phyloP scores from a whole-genome alignment of 2,888 invertebrate species.

The Clivina fossor region DNA sequence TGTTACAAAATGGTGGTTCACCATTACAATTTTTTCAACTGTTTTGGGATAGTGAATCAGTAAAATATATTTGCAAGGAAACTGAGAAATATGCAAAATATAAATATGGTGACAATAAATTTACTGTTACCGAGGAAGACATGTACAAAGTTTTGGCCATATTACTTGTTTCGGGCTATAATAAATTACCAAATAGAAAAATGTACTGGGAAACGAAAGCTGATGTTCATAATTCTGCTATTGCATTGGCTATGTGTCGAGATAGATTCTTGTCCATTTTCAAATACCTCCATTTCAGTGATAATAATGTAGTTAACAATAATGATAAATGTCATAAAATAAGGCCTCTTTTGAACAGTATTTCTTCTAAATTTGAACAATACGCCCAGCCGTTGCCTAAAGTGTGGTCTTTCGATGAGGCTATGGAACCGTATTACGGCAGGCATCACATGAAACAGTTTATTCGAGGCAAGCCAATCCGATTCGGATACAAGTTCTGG shows the following conservation, averaged over 20 bases:
- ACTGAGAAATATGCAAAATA: constrained; percentile 10
- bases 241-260: background rate
- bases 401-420: background rate
- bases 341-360: constrained; percentile 8
- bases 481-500: no score
- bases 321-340: constrained; percentile 10
- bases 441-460: constrained; percentile 1
- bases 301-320: constrained; percentile 6
- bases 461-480: no score
- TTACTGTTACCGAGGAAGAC: constrained; percentile 8
- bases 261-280: constrained; percentile 12
- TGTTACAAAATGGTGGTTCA: constrained; percentile 4
- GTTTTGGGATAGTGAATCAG: constrained; percentile 5
- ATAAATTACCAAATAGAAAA: constrained; percentile 4
- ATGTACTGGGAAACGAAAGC: constrained; percentile 11
- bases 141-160: constrained; percentile 14
- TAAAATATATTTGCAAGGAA: constrained; percentile 10
- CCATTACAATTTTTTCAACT: constrained; percentile 2
- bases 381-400: constrained; percentile 7
- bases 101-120: constrained; percentile 10
- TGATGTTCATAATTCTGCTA: constrained; percentile 7
- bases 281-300: constrained; percentile 12
- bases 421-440: constrained; percentile 1
- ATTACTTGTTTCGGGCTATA: constrained; percentile 5
- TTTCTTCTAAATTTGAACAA: constrained; percentile 8